Evolutionary conservation across 2,888 invertebrate species (phyloP).

Genomic region (Julus scandinavius): DNA sequence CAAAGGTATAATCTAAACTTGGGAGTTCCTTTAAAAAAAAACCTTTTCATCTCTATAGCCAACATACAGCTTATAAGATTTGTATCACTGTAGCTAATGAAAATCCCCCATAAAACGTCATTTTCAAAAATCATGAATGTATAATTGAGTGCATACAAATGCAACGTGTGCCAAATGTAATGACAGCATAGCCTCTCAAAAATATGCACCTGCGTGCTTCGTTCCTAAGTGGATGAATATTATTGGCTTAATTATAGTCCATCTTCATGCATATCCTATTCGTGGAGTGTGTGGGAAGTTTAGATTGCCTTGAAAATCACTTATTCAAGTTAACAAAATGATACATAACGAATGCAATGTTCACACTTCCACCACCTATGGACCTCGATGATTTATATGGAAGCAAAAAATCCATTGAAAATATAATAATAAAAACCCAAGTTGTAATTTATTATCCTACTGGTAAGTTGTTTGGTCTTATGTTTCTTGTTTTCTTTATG

Average conservation of each 20-base stretch:
- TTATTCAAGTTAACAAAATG: not conserved
- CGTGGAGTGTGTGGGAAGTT: not conserved
- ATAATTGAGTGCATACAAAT: not conserved
- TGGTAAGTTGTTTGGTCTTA: not conserved
- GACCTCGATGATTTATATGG: not conserved
- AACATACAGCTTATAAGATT: not conserved
- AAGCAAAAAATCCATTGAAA: not conserved
- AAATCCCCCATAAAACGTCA: not conserved
- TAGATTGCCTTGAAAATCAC: not conserved
- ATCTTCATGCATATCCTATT: not conserved
- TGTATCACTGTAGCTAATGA: not conserved
- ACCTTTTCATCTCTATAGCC: not conserved
- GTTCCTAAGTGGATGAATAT: not conserved
- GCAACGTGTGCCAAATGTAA: not conserved
- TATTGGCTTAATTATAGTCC: not conserved
- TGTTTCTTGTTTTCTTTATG: not conserved
- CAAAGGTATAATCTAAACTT: not conserved
- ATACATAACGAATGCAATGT: not conserved
- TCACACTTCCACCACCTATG: slow-evolving; percentile 19
- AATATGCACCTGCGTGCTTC: not conserved
- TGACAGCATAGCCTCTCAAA: not conserved
- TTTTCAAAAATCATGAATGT: not conserved
- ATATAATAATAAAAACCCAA: not conserved
- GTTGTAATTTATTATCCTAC: not conserved
- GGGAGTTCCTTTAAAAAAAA: not conserved